A percentile compares a stretch with the other conserved stretches of the same genome.
Evolutionary conservation across 2,113 vertebrate species (phyloP).

Genomic region (Mastomys natalensis): DNA sequence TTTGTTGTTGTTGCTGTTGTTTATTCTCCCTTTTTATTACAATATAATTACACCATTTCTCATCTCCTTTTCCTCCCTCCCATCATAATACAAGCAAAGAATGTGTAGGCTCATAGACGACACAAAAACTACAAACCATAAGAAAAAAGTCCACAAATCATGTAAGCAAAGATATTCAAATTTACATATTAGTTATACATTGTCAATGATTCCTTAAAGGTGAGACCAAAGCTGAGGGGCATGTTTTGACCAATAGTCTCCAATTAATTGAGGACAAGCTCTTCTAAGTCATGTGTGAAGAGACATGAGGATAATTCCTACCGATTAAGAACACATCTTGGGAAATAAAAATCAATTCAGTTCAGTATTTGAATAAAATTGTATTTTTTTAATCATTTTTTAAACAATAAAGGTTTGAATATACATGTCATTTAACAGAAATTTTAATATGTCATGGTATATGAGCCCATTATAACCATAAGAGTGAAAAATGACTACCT

Average conservation of each 20-base stretch:
- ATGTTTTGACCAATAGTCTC: not conserved
- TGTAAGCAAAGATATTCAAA: not conserved
- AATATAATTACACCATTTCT: not conserved
- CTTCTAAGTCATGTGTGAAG: not conserved
- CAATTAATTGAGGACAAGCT: not conserved
- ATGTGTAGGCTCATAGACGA: not conserved
- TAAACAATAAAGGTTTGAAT: slow-evolving; percentile 15
- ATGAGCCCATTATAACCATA: not conserved
- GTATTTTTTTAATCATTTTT: slow-evolving; percentile 21
- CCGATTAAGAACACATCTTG: not conserved
- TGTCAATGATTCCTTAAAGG: not conserved
- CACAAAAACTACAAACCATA: not conserved
- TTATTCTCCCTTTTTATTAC: not conserved
- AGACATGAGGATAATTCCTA: not conserved
- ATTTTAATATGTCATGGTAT: slow-evolving; percentile 24
- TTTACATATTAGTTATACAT: not conserved
- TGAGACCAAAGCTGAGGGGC: not conserved
- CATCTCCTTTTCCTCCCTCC: not conserved
- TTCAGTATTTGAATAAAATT: slow-evolving; percentile 17
- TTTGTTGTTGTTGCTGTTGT: not conserved
- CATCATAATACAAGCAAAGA: too few relatives aligned
- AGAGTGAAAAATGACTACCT: not conserved
- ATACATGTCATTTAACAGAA: not conserved
- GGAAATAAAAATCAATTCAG: slow-evolving; percentile 58
- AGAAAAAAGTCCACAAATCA: not conserved